Evolutionary conservation across 2,797 vertebrate genomes (phyloP), one percentile per base, ranked within the genome.

Genomic region (Etheostoma perlongum): DNA sequence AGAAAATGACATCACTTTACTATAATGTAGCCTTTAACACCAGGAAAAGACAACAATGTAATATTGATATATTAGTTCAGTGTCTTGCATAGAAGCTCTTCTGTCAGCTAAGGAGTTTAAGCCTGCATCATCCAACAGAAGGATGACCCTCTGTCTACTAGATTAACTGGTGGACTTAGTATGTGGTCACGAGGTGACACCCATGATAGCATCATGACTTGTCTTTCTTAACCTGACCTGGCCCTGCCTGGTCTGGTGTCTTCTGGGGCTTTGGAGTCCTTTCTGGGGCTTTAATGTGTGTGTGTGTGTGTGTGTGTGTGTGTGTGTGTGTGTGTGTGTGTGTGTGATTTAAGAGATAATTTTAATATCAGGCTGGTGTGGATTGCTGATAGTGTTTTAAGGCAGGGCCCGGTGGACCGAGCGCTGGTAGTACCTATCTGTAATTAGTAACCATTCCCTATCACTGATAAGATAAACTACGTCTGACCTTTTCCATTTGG

Each of bases 381-480:
- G 19, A 88, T 94, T 92, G 95, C 93, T 81, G 96, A 97, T 96
- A 96, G 89, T 76, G 91, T 69, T 87, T 88, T 93, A 93, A 94
- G 95, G 92, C 92, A 78, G 83, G 93, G 93, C 94, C 94, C 93
- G 88, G 91, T 95, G 94, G 94, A 94, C 92, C 83, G 75, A 90
- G 86, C 81, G 88, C 88, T 94, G 85, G 89, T 90, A 87, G 92
- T 86, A 93, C 94, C 95, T 96, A 96, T 96, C 96, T 95, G 94
- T 85, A 95, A 96, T 96, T 96, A 91, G 95, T 96, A 96, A 96
- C 95, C 95, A 92, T 95, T 95, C 95, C 92, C 92, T 92, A 96
- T 96, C 96, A 58, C 89, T 91, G 93, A 96, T 94, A 95, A 95
- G 96, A 97, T 96, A 96, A 97, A 96, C 95, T 93, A 87, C 30